Evolutionary conservation across 1,140 invertebrate genomes (phyloP).

Genomic region (Ceratosolen fusciceps): DNA sequence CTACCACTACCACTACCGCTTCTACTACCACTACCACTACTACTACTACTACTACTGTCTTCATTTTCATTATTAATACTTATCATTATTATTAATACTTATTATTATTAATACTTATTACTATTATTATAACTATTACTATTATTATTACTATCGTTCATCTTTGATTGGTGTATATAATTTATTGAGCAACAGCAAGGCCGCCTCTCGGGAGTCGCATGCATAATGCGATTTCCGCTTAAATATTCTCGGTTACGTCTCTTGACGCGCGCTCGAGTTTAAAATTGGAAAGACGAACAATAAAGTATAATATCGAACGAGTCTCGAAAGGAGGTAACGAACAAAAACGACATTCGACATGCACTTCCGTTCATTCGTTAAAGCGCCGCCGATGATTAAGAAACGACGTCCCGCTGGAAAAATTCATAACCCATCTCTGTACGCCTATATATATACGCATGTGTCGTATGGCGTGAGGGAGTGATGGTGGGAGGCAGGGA

Average conservation of each 20-base stretch:
- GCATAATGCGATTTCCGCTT: constrained; percentile 8
- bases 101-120: constrained; percentile 3
- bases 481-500: too few species aligned
- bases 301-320: constrained; percentile 8
- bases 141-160: constrained; percentile 5
- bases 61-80: too few species aligned
- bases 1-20: too few species aligned
- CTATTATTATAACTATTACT: constrained; percentile 3
- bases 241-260: constrained; percentile 37
- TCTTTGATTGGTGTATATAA: constrained; percentile 35
- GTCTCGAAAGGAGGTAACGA: background rate
- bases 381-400: constrained; percentile 13
- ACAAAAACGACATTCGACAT: constrained; percentile 3
- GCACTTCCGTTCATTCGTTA: constrained; percentile 38
- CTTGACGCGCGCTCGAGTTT: constrained; percentile 16
- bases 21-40: too few species aligned
- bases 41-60: too few species aligned
- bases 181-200: constrained; percentile 25
- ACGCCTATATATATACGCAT: too few species aligned
- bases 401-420: constrained; percentile 31
- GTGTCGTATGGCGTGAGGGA: too few species aligned
- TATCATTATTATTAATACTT: constrained; percentile 5
- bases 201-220: background rate
- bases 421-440: too few species aligned
- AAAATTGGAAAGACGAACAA: constrained; percentile 2